Conservation (phyloP, 2,888 invertebrate species). For the Nomada fabriciana region DNA sequence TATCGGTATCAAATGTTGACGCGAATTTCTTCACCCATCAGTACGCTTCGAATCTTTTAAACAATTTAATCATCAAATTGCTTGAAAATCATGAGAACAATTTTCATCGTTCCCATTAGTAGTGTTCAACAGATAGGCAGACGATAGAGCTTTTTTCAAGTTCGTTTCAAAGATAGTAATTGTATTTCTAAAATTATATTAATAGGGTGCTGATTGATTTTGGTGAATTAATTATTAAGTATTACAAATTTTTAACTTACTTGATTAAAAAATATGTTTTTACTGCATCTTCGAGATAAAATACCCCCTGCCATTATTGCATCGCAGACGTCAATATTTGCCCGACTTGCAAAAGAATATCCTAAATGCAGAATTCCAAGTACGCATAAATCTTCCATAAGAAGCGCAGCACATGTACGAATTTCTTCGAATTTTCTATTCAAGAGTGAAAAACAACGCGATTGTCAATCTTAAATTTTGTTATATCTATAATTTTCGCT, state of each 20-base stretch:
- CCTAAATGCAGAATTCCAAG: slow-evolving; percentile 9
- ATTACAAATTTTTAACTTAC: slow-evolving; percentile 15
- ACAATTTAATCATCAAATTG: not conserved
- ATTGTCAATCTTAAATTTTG: not conserved
- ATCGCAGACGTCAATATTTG: slow-evolving; percentile 4
- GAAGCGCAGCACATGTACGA: not conserved
- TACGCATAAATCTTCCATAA: not conserved
- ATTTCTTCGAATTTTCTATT: not conserved
- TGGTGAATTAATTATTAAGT: too few relatives aligned
- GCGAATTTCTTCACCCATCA: not conserved
- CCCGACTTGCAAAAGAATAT: not conserved
- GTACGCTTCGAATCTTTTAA: not conserved
- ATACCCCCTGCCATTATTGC: not conserved
- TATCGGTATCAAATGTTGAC: not conserved
- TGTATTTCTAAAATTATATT: too few relatives aligned
- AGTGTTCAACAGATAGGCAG: too few relatives aligned
- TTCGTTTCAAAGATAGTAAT: too few relatives aligned
- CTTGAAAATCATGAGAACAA: too few relatives aligned
- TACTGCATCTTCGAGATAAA: not conserved
- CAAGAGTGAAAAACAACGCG: slow-evolving; percentile 1
- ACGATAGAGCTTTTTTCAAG: too few relatives aligned
- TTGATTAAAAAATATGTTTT: not conserved
- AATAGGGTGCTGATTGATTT: too few relatives aligned
- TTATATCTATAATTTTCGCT: too few relatives aligned
- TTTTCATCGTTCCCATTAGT: too few relatives aligned